Evolutionary conservation across 2,113 vertebrate genomes (phyloP), one percentile per base, ranked within the genome.

Genomic region (Motacilla tschutschensis): DNA sequence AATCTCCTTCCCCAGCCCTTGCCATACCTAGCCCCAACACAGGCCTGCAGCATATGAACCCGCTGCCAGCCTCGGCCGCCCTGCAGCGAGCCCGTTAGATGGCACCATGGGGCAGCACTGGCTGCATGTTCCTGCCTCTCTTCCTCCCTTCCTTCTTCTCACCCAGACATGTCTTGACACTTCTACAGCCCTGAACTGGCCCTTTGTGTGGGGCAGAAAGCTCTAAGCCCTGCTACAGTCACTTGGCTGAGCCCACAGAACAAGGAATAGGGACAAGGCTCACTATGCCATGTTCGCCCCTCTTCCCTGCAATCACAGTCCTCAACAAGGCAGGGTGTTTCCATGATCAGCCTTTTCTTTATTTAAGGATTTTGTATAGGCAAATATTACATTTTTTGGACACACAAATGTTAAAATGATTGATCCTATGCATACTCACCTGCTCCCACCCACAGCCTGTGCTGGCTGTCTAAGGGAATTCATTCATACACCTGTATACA

Each of bases 301-400:
- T 38, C 51, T 22, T 40, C 70, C 64, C n/a, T 14, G 20, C 75
- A 86, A 24, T 18, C 50, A 82, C 44, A 50, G 40, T 55, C 75
- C 71, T 35, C 3, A 59, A 55, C 24, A 0, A 85, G 65, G 72
- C 67, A 70, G 64, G 43, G 26, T 54, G 76, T 79, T 55, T 93
- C 75, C 83, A 83, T 60, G 90, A 90, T 92, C 86, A 91, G 78
- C 53, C 43, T 88, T 90, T 67, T 82, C 57, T 88, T 94, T 95
- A 93, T 94, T 93, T n/a, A 85, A 83, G 73, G 65, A 73, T 80
- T 91, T 60, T 92, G 40, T 70, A 74, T 17, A 84, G 59, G 75
- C 40, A 82, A 70, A 76, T 7, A 41, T 79, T 90, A 88, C 75
- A 79, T 48, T 62, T 84, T 63, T 85, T 41, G 51, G 84, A 41